phyloP scores from a whole-genome alignment of 2,113 vertebrate genomes.

The Aptenodytes patagonicus region DNA sequence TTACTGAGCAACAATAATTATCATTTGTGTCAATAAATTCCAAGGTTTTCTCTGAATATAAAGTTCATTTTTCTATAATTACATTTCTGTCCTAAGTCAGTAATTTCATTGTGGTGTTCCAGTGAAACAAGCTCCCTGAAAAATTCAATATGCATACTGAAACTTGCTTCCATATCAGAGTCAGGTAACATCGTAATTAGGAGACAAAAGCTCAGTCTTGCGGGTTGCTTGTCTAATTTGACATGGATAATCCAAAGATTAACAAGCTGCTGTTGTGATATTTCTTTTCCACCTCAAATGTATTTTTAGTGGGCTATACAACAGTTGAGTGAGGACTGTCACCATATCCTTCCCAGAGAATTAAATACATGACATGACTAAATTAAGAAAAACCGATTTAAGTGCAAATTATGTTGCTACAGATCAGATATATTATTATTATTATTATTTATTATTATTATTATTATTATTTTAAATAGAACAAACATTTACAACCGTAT shows the following conservation, averaged over 20 bases:
- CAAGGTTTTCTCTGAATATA: background rate
- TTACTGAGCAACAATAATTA: background rate
- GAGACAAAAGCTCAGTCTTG: background rate
- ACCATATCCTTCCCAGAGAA: background rate
- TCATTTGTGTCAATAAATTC: background rate
- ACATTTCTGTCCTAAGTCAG: background rate
- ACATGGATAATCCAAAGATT: background rate
- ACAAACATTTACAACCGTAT: background rate
- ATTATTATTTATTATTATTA: too few species aligned
- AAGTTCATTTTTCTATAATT: background rate
- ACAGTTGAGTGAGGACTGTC: background rate
- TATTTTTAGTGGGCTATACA: background rate
- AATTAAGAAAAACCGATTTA: background rate
- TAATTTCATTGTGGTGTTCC: background rate
- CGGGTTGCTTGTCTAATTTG: background rate
- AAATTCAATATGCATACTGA: background rate
- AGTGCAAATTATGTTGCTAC: background rate
- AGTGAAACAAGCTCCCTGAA: background rate
- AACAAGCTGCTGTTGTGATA: background rate
- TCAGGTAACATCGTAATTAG: background rate
- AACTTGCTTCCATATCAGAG: background rate
- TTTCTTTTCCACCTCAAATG: background rate
- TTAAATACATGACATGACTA: background rate
- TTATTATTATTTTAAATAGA: background rate
- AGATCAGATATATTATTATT: background rate